Evolutionary conservation across 2,113 vertebrate genomes (phyloP), one percentile per base, ranked within the genome.

Genomic region (Rutilus rutilus): DNA sequence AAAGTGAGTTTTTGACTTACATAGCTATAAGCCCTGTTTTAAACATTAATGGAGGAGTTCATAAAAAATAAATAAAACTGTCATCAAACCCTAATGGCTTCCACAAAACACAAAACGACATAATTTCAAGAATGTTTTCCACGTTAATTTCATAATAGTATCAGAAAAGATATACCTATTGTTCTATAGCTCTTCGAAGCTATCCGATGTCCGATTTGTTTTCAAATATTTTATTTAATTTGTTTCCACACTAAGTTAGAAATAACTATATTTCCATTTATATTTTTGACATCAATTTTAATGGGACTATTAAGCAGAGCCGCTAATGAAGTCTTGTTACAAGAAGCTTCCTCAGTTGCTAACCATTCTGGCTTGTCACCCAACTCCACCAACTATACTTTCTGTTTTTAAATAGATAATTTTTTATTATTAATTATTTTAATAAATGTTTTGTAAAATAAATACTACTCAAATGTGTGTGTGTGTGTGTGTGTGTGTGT

Each of bases 1-100:
- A 86, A 99, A 99, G 98, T 99, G 92, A 97, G 97, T 79, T 14
- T 71, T 11, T 54, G 25, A 67, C 45, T 69, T 14, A 3, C 17
- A 47, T 12, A 50, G 25, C 50, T 82, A 19, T 21, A 67, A 11
- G 17, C 7, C 15, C n/a, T 50, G 6, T 10, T 45, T 45, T 21
- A 69, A 69, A 36, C 65, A 19, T 21, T 39, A 39, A 57, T 19
- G 52, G 27, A 33, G 33, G 17, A 71, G 69, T 25, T 62, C n/a
- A 60, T 9, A 1, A 2, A n/a, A n/a, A n/a, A n/a, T n/a, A 14
- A 27, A 71, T 6, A 6, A 42, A 47, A 42, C 9, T 73, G 10
- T 6, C 1, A 73, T 73, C 11, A 45, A 45, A 2, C 21, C 21
- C 10, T 10, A 45, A 14, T 45, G 5, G 64, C 64, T 65, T 65